Evolutionary conservation across 2,113 vertebrate genomes (phyloP).

Genomic region (Labrus mixtus): DNA sequence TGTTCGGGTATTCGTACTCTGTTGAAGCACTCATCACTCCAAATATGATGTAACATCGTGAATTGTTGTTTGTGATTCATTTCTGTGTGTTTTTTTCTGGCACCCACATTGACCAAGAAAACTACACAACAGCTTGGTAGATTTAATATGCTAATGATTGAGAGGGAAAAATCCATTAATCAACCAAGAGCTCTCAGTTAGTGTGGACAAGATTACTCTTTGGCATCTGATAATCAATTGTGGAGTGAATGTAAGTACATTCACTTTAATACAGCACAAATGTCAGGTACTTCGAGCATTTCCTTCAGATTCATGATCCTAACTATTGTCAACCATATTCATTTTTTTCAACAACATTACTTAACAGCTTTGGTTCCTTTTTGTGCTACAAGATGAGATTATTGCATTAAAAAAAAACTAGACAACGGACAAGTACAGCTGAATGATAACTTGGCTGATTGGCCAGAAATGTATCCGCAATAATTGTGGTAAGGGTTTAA

Average conservation of each 20-base stretch:
- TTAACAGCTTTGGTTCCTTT: too few species aligned
- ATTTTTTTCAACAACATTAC: too few species aligned
- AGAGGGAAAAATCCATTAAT: background rate
- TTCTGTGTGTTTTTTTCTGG: conserved; percentile 40
- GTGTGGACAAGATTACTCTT: background rate
- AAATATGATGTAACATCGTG: conserved; percentile 13
- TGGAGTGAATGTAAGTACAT: background rate
- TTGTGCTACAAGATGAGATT: too few species aligned
- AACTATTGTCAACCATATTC: too few species aligned
- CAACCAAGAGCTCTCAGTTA: background rate
- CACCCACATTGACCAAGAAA: background rate
- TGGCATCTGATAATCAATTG: background rate
- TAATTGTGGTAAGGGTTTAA: too few species aligned
- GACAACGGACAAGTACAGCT: too few species aligned
- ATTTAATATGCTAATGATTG: conserved; percentile 1
- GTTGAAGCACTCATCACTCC: background rate
- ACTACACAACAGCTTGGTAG: conserved; percentile 20
- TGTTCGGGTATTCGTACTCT: background rate
- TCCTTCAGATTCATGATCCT: too few species aligned
- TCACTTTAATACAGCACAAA: too few species aligned
- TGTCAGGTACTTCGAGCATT: too few species aligned
- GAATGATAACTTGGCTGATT: too few species aligned
- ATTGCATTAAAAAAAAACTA: too few species aligned
- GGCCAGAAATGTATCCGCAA: too few species aligned
- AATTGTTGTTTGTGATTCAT: conserved; percentile 6